A percentile compares a stretch with the other conserved stretches of the same genome.
Evolutionary conservation across 2,797 vertebrate species (phyloP).

Genomic region (Hemibagrus guttatus): DNA sequence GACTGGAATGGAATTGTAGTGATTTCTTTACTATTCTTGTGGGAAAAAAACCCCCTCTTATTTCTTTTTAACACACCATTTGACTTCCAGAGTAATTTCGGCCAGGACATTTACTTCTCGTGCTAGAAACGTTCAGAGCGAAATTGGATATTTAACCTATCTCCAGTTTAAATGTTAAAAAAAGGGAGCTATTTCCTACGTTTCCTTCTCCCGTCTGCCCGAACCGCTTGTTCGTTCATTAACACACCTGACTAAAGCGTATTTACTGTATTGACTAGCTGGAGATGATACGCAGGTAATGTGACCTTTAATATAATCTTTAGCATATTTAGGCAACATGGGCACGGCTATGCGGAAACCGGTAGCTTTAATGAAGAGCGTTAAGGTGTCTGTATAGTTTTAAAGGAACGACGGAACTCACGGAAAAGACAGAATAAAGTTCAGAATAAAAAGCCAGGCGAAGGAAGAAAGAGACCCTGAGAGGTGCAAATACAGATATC

Average conservation of each 20-base stretch:
- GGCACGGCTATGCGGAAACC: slow-evolving; percentile 42
- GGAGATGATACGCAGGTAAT: slow-evolving; percentile 28
- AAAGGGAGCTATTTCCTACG: slow-evolving; percentile 20
- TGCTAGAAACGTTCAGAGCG: slow-evolving; percentile 33
- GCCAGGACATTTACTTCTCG: slow-evolving; percentile 45
- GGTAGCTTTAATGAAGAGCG: neutral
- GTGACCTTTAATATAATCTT: slow-evolving; percentile 54
- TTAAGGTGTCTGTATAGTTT: neutral
- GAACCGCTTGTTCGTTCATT: slow-evolving; percentile 24
- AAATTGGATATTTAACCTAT: slow-evolving; percentile 57
- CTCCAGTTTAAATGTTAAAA: slow-evolving; percentile 23
- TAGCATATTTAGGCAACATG: slow-evolving; percentile 50
- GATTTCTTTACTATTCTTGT: neutral
- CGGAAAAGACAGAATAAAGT: neutral
- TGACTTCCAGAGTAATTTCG: slow-evolving; percentile 46
- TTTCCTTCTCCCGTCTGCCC: neutral
- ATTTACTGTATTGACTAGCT: slow-evolving; percentile 23
- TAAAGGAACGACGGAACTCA: neutral
- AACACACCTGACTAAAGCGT: slow-evolving; percentile 36
- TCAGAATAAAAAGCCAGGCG: slow-evolving; percentile 1
- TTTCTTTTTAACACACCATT: slow-evolving; percentile 42
- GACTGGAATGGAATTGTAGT: neutral
- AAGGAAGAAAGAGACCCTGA: slow-evolving; percentile 22
- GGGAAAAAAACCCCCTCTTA: neutral
- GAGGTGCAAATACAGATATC: slow-evolving; percentile 49